Evolutionary conservation across 2,797 vertebrate genomes (phyloP), one percentile per base, ranked within the genome.

Genomic region (Smutsia gigantea): DNA sequence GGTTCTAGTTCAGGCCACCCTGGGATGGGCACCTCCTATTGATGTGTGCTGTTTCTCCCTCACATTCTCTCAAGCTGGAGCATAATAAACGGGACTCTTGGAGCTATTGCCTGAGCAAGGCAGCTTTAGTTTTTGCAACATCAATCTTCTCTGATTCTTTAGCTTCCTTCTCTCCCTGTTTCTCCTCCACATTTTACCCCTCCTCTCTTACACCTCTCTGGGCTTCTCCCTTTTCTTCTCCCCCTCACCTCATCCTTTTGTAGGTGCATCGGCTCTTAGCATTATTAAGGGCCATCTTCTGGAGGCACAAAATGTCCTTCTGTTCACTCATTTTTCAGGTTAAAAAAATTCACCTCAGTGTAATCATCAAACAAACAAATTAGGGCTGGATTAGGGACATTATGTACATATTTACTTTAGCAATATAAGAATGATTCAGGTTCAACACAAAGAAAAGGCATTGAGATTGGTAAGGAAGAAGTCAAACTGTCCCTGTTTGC

Each of bases 391-490:
- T 46, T 63, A 39, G 59, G 39, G 34, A 95, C n/a, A 77, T 72
- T 51, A 37, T 53, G 5, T 88, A 77, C 88, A 55, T 23, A 61
- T 61, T 71, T 90, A 42, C 59, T 53, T 97, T 95, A 74, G 63
- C 51, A 89, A 39, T 87, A 6, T 74, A 69, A 69, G 63, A 93
- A 46, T 83, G 68, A 92, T 69, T 95, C 89, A 85, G 85, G 89
- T 90, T 64, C 39, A 39, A 39, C 39, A 39, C 39, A 39, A 39
- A 39, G 39, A 39, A 39, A 39, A 39, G 39, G 39, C 39, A 39
- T 39, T 5, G 37, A 39, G 37, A 39, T 39, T 39, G 37, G 37
- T 39, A 39, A 39, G n/a, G n/a, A n/a, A n/a, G n/a, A n/a, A n/a
- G n/a, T n/a, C n/a, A n/a, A n/a, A n/a, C n/a, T n/a, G n/a, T n/a